Percentiles rank a stretch among this genome's conserved stretches.
Evolutionary conservation across 2,797 vertebrate species (phyloP).

Genomic region (Epinephelus coioides): DNA sequence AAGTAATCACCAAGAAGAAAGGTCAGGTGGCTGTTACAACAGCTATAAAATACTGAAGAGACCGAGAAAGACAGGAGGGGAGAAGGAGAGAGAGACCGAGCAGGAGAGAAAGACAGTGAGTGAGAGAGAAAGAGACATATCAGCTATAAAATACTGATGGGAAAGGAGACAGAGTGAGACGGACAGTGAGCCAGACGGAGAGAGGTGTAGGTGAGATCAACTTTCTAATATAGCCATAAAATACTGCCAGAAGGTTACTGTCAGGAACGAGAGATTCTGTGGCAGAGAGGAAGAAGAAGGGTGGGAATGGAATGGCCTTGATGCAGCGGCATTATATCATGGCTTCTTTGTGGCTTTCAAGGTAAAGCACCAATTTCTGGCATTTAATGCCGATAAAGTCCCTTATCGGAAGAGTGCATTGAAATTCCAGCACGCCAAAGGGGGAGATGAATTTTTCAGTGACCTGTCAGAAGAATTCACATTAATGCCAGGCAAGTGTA

Average conservation of each 20-base stretch:
- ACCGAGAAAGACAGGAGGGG: constrained; percentile 23
- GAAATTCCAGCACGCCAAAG: constrained; percentile 1
- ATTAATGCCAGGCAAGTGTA: not conserved
- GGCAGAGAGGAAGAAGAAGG: constrained; percentile 9
- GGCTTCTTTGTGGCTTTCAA: constrained; percentile 27
- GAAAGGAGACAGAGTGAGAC: constrained; percentile 33
- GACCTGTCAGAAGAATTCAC: not conserved
- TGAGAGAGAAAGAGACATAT: constrained; percentile 25
- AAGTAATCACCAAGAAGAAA: constrained; percentile 81
- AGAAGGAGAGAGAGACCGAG: not conserved
- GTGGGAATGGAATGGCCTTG: constrained; percentile 23
- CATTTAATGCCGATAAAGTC: constrained; percentile 40
- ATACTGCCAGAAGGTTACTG: constrained; percentile 58
- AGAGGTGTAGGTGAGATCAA: constrained; percentile 55
- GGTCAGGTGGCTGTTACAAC: constrained; percentile 80
- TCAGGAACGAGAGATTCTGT: constrained; percentile 38
- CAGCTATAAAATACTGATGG: constrained; percentile 48
- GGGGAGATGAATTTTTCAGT: constrained; percentile 4
- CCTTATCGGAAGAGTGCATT: not conserved
- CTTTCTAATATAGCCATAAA: constrained; percentile 63
- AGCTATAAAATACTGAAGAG: constrained; percentile 73
- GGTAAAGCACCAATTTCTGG: constrained; percentile 38
- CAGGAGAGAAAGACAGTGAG: not conserved
- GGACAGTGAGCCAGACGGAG: constrained; percentile 31
- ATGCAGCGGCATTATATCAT: constrained; percentile 29